phyloP scores from a whole-genome alignment of 2,888 invertebrate genomes.

The Drosophila flavopinicola region DNA sequence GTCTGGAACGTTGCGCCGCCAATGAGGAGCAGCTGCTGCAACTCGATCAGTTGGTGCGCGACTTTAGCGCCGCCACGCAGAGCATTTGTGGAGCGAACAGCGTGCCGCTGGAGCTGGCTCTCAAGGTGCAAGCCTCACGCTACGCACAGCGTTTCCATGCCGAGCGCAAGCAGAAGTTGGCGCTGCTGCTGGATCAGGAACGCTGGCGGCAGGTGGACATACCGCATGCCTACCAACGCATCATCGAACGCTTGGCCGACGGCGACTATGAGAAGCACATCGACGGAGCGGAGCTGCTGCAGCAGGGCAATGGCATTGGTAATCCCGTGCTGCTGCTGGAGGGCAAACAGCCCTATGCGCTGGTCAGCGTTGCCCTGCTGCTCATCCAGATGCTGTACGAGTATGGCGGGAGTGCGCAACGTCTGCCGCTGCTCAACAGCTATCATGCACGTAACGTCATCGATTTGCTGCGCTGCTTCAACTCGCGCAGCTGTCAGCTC shows the following conservation, averaged over 20 bases:
- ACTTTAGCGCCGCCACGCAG: constrained; percentile 91
- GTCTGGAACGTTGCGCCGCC: constrained; percentile 89
- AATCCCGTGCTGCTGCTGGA: constrained; percentile 87
- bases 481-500: constrained; percentile 95
- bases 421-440: constrained; percentile 91
- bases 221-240: constrained; percentile 93
- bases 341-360: constrained; percentile 89
- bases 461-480: constrained; percentile 94
- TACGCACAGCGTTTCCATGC: constrained; percentile 96
- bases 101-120: constrained; percentile 90
- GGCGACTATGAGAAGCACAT: constrained; percentile 80
- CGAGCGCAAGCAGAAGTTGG: constrained; percentile 93
- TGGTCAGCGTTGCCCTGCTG: constrained; percentile 93
- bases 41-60: constrained; percentile 90
- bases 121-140: constrained; percentile 94
- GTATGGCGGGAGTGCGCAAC: constrained; percentile 93
- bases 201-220: constrained; percentile 97
- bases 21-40: constrained; percentile 90
- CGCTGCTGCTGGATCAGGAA: constrained; percentile 93
- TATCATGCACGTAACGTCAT: constrained; percentile 93
- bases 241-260: constrained; percentile 89
- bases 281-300: constrained; percentile 6
- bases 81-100: constrained; percentile 90
- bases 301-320: constrained; percentile 50
- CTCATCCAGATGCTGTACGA: constrained; percentile 95